Evolutionary conservation across 2,888 invertebrate genomes (phyloP).

Genomic region (Caenorhabditis sp.): DNA sequence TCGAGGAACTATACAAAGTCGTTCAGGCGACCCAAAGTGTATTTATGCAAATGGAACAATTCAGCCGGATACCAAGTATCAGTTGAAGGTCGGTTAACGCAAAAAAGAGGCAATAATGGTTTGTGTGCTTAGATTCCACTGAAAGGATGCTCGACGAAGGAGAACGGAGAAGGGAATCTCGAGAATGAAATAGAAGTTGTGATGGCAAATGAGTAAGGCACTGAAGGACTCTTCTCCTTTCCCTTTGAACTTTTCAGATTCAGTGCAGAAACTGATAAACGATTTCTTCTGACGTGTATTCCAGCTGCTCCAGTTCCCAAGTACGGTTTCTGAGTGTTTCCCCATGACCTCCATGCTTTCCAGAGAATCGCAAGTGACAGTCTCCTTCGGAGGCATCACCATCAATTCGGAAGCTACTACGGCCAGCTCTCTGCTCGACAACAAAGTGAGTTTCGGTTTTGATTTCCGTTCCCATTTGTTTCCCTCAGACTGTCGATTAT

Average conservation of each 20-base stretch:
- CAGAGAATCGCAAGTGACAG: slow-evolving; percentile 73
- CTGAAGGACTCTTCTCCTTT: not conserved
- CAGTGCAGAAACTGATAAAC: slow-evolving; percentile 67
- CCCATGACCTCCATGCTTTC: not conserved
- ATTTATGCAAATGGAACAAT: slow-evolving; percentile 77
- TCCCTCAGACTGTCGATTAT: slow-evolving; percentile 67
- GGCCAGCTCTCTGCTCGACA: slow-evolving; percentile 27
- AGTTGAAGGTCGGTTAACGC: slow-evolving; percentile 69
- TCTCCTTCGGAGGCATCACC: slow-evolving; percentile 77
- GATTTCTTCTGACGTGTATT: slow-evolving; percentile 74
- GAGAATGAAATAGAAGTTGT: slow-evolving; percentile 78
- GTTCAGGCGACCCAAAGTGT: slow-evolving; percentile 77
- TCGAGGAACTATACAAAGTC: slow-evolving; percentile 74
- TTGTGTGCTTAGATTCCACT: slow-evolving; percentile 72
- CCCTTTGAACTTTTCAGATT: slow-evolving; percentile 35
- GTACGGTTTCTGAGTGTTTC: not conserved
- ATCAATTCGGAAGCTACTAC: slow-evolving; percentile 71
- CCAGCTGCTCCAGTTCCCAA: slow-evolving; percentile 65
- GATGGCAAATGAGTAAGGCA: slow-evolving; percentile 29
- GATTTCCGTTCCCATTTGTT: not conserved
- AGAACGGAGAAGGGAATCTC: slow-evolving; percentile 75
- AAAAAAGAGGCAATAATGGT: not conserved
- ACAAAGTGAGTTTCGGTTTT: slow-evolving; percentile 12
- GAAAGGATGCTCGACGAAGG: slow-evolving; percentile 74
- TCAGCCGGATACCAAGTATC: slow-evolving; percentile 70